phyloP scores from a whole-genome alignment of 1,140 invertebrate species.

The Arctopsyche grandis region DNA sequence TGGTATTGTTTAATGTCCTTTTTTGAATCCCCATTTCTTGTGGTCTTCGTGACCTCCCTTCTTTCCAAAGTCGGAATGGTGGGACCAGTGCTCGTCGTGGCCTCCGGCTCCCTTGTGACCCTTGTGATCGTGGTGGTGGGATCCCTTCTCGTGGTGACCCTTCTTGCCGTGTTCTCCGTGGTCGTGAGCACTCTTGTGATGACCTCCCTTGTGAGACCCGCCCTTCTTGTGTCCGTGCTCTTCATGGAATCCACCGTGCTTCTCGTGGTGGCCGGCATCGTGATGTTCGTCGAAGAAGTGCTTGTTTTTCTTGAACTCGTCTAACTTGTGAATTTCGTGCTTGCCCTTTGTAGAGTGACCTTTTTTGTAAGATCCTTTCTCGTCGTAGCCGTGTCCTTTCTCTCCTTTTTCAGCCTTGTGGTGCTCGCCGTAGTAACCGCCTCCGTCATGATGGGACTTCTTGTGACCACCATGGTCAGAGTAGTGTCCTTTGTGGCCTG shows the following conservation, averaged over 20 bases:
- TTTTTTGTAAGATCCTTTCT: constrained; percentile 75
- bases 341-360: constrained; percentile 82
- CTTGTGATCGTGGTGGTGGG: constrained; percentile 70
- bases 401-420: constrained; percentile 79
- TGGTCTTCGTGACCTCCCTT: constrained; percentile 68
- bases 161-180: constrained; percentile 62
- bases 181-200: constrained; percentile 72
- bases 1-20: constrained; percentile 60
- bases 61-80: constrained; percentile 72
- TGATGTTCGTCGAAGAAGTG: constrained; percentile 81
- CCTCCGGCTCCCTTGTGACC: constrained; percentile 65
- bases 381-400: constrained; percentile 71
- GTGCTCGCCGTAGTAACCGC: constrained; percentile 76
- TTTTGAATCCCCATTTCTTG: constrained; percentile 68
- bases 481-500: constrained; percentile 75
- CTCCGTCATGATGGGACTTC: constrained; percentile 78
- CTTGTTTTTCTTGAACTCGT: constrained; percentile 67
- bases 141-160: constrained; percentile 61
- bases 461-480: constrained; percentile 77
- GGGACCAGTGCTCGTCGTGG: constrained; percentile 68
- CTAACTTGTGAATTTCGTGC: constrained; percentile 77
- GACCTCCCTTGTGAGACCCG: constrained; percentile 73
- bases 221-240: constrained; percentile 75
- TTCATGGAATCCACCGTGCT: constrained; percentile 74
- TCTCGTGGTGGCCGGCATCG: constrained; percentile 76